Percentiles rank a stretch among this genome's conserved stretches.
These are phyloP conservation scores for Echiichthys vipera DNA, from an alignment of 2,797 vertebrate species.

Conservation along the genomic window DNA sequence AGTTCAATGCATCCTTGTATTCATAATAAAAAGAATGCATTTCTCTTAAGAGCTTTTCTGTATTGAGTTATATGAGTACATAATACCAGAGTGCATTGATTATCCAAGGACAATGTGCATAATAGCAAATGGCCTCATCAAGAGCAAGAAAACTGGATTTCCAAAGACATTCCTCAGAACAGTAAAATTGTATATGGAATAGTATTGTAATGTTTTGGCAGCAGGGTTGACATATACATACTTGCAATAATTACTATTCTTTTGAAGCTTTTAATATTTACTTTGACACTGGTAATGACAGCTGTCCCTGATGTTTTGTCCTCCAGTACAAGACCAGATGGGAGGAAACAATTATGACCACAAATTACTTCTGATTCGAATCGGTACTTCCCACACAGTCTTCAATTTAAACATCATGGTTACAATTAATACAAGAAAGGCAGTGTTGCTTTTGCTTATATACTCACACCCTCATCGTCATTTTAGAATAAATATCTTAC, in stretches of 20 bases:
- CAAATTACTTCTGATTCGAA: background rate
- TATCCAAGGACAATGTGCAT: background rate
- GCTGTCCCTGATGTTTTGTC: background rate
- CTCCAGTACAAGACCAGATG: background rate
- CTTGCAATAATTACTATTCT: background rate
- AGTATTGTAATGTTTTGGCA: too few species aligned
- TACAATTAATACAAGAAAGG: background rate
- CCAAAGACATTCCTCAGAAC: background rate
- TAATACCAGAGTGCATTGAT: background rate
- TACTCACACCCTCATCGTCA: too few species aligned
- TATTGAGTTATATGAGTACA: background rate
- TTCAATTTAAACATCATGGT: background rate
- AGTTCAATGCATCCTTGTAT: slow-evolving; percentile 42
- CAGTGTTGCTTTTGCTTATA: background rate
- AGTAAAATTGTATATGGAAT: too few species aligned
- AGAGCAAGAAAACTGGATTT: background rate
- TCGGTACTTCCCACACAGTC: background rate
- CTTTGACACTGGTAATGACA: background rate
- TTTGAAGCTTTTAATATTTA: background rate
- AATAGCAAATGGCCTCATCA: background rate
- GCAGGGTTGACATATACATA: too few species aligned
- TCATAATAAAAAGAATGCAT: too few species aligned
- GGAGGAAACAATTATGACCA: background rate
- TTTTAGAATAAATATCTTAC: background rate
- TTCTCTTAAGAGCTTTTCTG: background rate